A percentile compares a stretch with the other conserved stretches of the same genome.
phyloP scores from a whole-genome alignment of 1,140 invertebrate genomes.

The Drosophila tristis region DNA sequence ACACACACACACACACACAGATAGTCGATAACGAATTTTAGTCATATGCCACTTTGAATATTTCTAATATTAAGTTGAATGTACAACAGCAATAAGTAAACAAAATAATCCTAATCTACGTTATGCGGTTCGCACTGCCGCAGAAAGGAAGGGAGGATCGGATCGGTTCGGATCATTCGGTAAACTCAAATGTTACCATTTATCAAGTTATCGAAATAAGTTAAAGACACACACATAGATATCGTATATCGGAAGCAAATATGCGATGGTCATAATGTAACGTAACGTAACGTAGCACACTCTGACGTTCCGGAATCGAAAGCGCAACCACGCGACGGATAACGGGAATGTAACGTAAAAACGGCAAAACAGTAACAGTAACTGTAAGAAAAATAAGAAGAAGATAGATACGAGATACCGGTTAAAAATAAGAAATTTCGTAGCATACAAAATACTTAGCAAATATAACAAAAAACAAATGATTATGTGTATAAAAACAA shows the following conservation, averaged over 20 bases:
- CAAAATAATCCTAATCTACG: conserved; percentile 35
- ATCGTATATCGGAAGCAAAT: too few species aligned
- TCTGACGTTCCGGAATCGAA: too few species aligned
- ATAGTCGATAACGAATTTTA: conserved; percentile 58
- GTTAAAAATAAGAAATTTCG: conserved; percentile 33
- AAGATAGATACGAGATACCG: conserved; percentile 14
- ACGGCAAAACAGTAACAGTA: conserved; percentile 22
- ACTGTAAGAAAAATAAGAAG: conserved; percentile 13
- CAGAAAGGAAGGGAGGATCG: too few species aligned
- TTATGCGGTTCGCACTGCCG: conserved; percentile 8
- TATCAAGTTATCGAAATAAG: conserved; percentile 37
- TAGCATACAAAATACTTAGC: conserved; percentile 60
- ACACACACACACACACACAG: conserved; percentile 12
- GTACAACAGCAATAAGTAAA: conserved; percentile 58
- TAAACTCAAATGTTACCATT: conserved; percentile 25
- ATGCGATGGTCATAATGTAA: background rate
- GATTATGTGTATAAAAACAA: conserved; percentile 68
- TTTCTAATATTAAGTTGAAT: conserved; percentile 59
- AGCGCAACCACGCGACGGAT: background rate
- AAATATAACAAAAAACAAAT: conserved; percentile 55
- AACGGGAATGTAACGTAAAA: conserved; percentile 1
- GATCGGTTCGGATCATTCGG: conserved; percentile 17
- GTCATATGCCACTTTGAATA: conserved; percentile 58
- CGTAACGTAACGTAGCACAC: conserved; percentile 6
- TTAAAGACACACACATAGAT: conserved; percentile 22